Conservation (phyloP, 2,888 invertebrate genomes). For the Crossocerus cetratus region DNA sequence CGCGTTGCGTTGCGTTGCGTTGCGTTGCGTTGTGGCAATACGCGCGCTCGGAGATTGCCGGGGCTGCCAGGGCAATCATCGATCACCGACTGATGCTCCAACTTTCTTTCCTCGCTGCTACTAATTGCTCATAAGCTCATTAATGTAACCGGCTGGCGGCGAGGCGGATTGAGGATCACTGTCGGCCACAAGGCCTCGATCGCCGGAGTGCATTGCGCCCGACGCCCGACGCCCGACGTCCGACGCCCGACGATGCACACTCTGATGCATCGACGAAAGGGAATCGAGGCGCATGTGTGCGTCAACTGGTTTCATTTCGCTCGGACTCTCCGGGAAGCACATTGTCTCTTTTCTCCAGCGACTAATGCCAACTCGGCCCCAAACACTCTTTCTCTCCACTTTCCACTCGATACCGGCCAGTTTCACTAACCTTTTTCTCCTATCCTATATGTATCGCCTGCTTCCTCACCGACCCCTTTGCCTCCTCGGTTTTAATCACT, state of each 20-base stretch:
- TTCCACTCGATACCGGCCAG: too few species aligned
- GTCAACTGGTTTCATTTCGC: slow-evolving; percentile 35
- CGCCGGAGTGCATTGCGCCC: slow-evolving; percentile 43
- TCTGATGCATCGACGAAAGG: slow-evolving; percentile 26
- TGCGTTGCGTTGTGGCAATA: neutral
- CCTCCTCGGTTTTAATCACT: too few species aligned
- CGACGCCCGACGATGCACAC: slow-evolving; percentile 33
- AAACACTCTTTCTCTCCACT: too few species aligned
- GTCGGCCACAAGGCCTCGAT: slow-evolving; percentile 43
- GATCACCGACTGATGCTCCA: neutral
- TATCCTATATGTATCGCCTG: too few species aligned
- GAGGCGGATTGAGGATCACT: slow-evolving; percentile 50
- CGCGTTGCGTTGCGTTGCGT: too few species aligned
- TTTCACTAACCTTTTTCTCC: too few species aligned
- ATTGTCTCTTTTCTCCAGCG: too few species aligned
- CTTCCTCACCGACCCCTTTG: too few species aligned
- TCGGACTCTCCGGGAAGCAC: neutral
- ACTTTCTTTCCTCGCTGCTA: neutral
- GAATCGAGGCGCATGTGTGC: slow-evolving; percentile 49
- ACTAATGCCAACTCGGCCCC: too few species aligned
- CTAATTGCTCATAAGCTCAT: neutral
- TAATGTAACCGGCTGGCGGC: slow-evolving; percentile 6
- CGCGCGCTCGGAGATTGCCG: neutral
- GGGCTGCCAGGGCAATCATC: neutral
- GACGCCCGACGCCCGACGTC: too few species aligned